These are phyloP conservation scores for Parazoanthus darwini DNA, from an alignment of 92 coral and sea anemone genomes.

Conservation along the genomic window DNA sequence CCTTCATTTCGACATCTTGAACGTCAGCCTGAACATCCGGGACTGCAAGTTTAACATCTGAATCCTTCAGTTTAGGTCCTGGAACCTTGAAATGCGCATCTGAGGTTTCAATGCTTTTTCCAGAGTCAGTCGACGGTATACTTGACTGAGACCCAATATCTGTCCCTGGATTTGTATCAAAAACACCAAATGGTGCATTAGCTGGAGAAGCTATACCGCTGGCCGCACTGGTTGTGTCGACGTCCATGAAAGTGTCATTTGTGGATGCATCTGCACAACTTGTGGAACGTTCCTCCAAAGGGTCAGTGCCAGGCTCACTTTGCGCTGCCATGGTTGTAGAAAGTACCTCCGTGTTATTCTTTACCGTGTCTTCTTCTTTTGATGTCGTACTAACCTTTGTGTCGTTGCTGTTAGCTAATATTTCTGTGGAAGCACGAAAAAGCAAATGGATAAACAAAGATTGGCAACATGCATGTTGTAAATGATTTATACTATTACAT, in stretches of 20 bases:
- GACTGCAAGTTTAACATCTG: not conserved
- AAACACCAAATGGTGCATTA: not conserved
- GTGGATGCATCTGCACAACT: not conserved
- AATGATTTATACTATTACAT: too few species aligned
- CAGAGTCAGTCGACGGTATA: conserved; percentile 1
- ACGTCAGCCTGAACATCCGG: not conserved
- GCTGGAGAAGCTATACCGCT: not conserved
- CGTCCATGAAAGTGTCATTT: not conserved
- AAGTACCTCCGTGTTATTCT: not conserved
- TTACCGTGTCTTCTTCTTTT: not conserved
- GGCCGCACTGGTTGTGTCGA: conserved; percentile 8
- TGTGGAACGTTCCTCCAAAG: not conserved
- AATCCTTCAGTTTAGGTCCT: not conserved
- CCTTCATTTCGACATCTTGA: conserved; percentile 29
- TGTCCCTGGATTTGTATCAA: not conserved
- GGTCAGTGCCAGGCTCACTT: not conserved
- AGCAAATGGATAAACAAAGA: not conserved
- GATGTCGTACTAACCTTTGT: not conserved
- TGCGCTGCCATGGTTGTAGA: not conserved
- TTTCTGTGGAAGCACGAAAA: not conserved
- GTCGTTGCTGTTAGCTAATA: conserved; percentile 6
- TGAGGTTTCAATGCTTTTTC: not conserved
- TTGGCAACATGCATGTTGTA: not conserved
- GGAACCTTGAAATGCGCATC: conserved; percentile 8
- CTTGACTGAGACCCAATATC: conserved; percentile 1